Evolutionary conservation across 2,888 invertebrate species (phyloP), one percentile per base, ranked within the genome.

Genomic region (Orthonevra nobilis): DNA sequence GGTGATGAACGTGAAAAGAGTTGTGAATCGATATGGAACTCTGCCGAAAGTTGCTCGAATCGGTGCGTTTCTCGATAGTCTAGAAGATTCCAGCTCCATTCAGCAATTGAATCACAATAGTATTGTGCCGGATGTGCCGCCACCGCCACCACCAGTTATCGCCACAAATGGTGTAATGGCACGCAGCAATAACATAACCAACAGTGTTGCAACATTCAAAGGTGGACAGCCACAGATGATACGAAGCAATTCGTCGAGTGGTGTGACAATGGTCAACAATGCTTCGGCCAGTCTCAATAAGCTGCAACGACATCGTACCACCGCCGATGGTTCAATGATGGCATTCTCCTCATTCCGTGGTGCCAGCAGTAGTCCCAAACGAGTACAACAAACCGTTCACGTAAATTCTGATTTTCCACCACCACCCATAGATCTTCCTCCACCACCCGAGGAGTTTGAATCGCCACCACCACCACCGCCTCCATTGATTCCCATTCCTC

Each of bases 41-140:
- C 90, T 99, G 85, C 99, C 99, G 0, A 99, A 98, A 89, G 97
- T 96, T 46, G 97, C 97, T 6, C 92, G 98, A 82, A 98, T 99
- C 84, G 98, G 98, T 23, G 98, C 98, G 3, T 99, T 97, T 89
- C 90, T 99, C 60, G 98, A 98, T 89, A 97, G 97, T 3, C 91
- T 99, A 85, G 92, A 96, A 40, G 95, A 96, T 86, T 94, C 94
- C 68, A 40, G 73, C 83, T 38, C 81, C 83, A 64, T 73, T 15
- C 79, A 66, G 69, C 81, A 54, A 15, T 26, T 73, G n/a, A 79
- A 61, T 14, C 79, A 63, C 74, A 82, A 10, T 30, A 73, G 34
- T 20, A 26, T 73, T 19, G 61, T 79, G 63, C 70, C 82, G 81
- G 61, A 82, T 56, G 64, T 83, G 38, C 82, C 81, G 23, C 82